Evolutionary conservation across 2,797 vertebrate genomes (phyloP), one percentile per base, ranked within the genome.

Genomic region (Gila robusta): DNA sequence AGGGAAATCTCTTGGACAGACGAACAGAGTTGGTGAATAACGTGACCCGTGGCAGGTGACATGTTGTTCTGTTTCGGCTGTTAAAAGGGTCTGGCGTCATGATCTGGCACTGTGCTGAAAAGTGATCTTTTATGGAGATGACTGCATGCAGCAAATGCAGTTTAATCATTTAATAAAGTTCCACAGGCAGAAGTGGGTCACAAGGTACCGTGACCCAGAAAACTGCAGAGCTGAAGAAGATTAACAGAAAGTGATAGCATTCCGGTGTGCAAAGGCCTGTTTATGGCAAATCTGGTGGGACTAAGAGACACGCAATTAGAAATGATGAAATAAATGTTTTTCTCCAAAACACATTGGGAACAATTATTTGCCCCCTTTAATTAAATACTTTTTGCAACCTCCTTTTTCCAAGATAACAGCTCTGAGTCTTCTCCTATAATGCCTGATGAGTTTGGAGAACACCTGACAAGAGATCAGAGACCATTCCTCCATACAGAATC

Each of bases 191-290:
- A 91, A 90, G 14, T 91, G 72, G 87, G 89, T 85, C 86, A 85
- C 74, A 83, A 83, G 82, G 69, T 76, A 37, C 44, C 37, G 37
- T 86, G 88, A 79, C 83, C 90, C 88, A 82, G 79, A 89, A 91
- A 89, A 62, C 84, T 39, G 76, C 47, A 69, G 82, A 47, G 70
- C n/a, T 39, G 44, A 41, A 81, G 44, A 86, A 87, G 54, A 86
- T 79, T 80, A 82, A 59, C 66, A 86, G 62, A 44, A 79, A 84
- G 59, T n/a, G 73, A 81, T 49, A 59, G 72, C 59, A 44, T 76
- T 28, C 66, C 23, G 3, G 21, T 66, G 14, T 26, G 56, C 39
- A 82, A 35, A 84, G n/a, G 54, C 21, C 37, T 59, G 49, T 62
- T 39, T 49, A 52, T 10, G 3, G 7, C 21, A 69, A 41, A 84